Base-by-base conservation (phyloP, 2,888 invertebrate species). In the Helobdella robusta region DNA sequence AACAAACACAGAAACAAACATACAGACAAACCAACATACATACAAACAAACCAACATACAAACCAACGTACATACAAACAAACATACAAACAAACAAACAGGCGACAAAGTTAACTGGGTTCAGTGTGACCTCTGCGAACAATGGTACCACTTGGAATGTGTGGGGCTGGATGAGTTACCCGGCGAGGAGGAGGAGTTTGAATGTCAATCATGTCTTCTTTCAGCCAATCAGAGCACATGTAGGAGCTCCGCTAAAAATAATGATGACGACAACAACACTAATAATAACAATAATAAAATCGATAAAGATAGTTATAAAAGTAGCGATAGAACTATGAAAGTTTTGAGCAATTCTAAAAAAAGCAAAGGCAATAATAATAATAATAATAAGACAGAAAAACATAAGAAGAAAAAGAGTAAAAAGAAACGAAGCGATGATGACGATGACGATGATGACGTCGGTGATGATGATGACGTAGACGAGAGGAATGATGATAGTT, bases 111-210 rank as follows among this genome's bases (percentile, higher is more conserved):
- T 46, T 1, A 48, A 56, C 34, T 59, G 46, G 64, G 59, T 65
- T 15, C 65, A 58, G 20, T 59, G 62, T 28, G 56, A 64, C 64
- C 8, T 5, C 3, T 56, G 56, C 36, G 23, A 56, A 30, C 1
- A 1, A 2, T 56, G 64, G 64, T 40, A 56, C 35, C 56, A 64
- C 30, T 18, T 64, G 15, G 15, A 30, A 3, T 56, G 56, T 30
- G 64, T 64, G 2, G 1, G 34, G 2, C 6, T 64, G 35, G 0
- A 5, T 20, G 11, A 36, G 18, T 8, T 56, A 1, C 85, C 93
- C n/a, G 85, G 87, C 3, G 89, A 89, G 64, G 88, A 89, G 74
- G 90, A 89, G 75, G 89, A 89, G 79, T 92, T 89, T 78, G 85
- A 88, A 68, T 92, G 91, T 35, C 58, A 48, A 34, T 44, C 11